Evolutionary conservation across 2,113 vertebrate species (phyloP).

Genomic region (Lophochroa leadbeateri): DNA sequence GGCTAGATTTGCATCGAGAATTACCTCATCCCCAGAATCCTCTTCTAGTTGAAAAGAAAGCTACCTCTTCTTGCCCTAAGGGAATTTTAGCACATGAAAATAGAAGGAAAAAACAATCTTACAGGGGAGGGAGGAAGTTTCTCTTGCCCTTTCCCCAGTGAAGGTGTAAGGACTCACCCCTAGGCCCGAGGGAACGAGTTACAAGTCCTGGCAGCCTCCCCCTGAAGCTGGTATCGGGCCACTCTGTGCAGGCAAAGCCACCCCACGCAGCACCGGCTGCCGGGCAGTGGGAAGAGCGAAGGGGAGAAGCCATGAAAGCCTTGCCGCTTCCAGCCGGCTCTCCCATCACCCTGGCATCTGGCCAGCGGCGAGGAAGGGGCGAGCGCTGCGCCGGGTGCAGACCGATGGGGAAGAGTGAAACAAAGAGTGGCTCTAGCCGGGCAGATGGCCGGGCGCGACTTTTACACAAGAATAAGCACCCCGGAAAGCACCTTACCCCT

Average conservation of each 20-base stretch:
- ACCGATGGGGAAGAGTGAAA: rapidly evolving
- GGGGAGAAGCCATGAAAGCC: not conserved
- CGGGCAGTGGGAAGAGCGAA: not conserved
- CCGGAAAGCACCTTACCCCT: not conserved
- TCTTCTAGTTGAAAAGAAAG: not conserved
- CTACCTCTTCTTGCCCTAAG: not conserved
- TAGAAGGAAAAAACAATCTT: not conserved
- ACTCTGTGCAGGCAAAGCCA: not conserved
- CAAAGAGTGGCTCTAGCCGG: rapidly evolving
- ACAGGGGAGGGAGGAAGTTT: rapidly evolving
- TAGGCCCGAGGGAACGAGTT: not conserved
- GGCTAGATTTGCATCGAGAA: not conserved
- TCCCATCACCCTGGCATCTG: no score
- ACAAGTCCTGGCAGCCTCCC: no score
- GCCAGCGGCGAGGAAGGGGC: not conserved
- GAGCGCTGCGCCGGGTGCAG: not conserved
- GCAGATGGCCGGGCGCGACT: not conserved
- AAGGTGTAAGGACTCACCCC: not conserved
- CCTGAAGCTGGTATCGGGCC: not conserved
- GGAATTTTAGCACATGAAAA: not conserved
- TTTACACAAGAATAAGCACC: not conserved
- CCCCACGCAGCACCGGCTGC: not conserved
- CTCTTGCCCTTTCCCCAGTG: rapidly evolving
- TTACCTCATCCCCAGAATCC: not conserved
- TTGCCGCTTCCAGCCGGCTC: not conserved